A percentile compares a stretch with the other conserved stretches of the same genome.
These are phyloP conservation scores for Sphenodon punctatus DNA, from an alignment of 2,797 vertebrate genomes.

Conservation along the genomic window DNA sequence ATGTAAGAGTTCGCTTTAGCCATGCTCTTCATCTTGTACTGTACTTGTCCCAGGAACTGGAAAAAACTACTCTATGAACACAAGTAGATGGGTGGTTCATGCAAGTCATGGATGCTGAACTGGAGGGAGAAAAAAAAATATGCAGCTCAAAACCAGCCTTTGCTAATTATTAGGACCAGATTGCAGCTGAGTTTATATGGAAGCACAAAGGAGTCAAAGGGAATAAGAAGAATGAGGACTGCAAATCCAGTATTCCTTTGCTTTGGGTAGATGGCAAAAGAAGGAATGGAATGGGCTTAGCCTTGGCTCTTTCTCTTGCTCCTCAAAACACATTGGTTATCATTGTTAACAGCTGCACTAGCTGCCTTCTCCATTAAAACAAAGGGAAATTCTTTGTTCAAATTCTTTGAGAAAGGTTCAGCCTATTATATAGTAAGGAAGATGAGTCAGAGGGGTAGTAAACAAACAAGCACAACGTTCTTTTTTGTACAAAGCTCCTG, in stretches of 20 bases:
- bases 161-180: not conserved
- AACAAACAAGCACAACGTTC: too few relatives aligned
- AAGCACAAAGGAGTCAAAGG: not conserved
- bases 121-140: not conserved
- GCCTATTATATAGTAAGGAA: too few relatives aligned
- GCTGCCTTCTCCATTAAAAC: too few relatives aligned
- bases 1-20: not conserved
- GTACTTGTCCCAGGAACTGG: constrained; percentile 1
- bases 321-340: not conserved
- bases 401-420: too few relatives aligned
- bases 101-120: not conserved
- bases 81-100: not conserved
- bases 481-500: too few relatives aligned
- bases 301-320: not conserved
- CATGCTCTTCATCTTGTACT: not conserved
- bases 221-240: not conserved
- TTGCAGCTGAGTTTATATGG: too few relatives aligned
- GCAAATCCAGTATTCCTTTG: not conserved
- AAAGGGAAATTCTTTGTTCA: not conserved
- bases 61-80: not conserved
- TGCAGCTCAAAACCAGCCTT: not conserved
- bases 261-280: not conserved
- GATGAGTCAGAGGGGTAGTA: too few relatives aligned
- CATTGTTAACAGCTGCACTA: not conserved
- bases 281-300: not conserved